Percentiles rank a stretch among this genome's conserved stretches.
Conservation (phyloP, 2,888 invertebrate genomes). For the Dasysyrphus albostriatus region DNA sequence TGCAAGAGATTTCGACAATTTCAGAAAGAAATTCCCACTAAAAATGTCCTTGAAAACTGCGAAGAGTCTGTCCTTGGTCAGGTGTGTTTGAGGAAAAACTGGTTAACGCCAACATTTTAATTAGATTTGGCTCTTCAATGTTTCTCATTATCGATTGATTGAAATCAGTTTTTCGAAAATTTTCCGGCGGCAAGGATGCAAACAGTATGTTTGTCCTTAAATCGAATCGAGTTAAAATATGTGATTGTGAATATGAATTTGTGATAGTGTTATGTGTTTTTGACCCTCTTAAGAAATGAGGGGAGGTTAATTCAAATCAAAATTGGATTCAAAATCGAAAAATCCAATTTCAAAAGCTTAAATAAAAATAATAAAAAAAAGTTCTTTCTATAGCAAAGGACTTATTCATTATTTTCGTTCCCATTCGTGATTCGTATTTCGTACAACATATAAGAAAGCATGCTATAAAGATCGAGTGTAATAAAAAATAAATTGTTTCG, state of each 20-base stretch:
- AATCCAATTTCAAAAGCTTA: constrained; percentile 53
- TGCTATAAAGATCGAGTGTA: constrained; percentile 58
- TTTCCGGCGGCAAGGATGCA: constrained; percentile 54
- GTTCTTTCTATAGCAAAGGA: constrained; percentile 34
- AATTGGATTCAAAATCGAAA: background rate
- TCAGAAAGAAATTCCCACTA: background rate
- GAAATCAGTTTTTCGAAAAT: constrained; percentile 63
- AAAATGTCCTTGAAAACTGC: constrained; percentile 52
- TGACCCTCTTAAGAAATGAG: background rate
- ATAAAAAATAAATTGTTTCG: constrained; percentile 73
- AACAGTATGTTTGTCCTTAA: background rate
- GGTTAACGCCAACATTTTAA: background rate
- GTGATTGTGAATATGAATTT: constrained; percentile 20
- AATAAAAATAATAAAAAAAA: constrained; percentile 29
- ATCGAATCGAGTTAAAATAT: background rate
- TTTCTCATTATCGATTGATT: constrained; percentile 42
- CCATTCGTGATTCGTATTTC: constrained; percentile 15
- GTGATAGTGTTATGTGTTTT: constrained; percentile 35
- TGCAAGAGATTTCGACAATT: constrained; percentile 37
- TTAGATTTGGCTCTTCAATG: constrained; percentile 8
- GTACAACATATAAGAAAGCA: constrained; percentile 35
- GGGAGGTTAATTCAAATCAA: no score
- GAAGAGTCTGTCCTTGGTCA: constrained; percentile 21
- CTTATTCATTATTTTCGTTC: constrained; percentile 26
- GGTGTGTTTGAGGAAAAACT: constrained; percentile 16